A percentile compares a stretch with the other conserved stretches of the same genome.
Conservation (phyloP, 2,888 invertebrate genomes). For the Alentia gelatinosa region DNA sequence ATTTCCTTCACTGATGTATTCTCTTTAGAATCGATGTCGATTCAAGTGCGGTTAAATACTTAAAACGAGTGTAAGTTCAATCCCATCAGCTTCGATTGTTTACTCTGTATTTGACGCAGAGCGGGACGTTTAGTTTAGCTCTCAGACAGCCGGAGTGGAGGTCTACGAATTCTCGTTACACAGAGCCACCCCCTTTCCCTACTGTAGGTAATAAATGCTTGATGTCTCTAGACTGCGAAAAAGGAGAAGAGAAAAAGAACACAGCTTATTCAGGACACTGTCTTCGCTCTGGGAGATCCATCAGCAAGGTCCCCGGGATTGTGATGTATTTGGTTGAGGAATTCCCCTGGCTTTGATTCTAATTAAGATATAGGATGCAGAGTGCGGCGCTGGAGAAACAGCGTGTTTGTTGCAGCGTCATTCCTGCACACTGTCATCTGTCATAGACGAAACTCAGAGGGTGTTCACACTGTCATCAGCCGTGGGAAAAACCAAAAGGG, state of each 20-base stretch:
- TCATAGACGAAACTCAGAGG: not conserved
- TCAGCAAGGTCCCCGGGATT: not conserved
- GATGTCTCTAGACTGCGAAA: not conserved
- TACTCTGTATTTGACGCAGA: not conserved
- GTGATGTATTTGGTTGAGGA: not conserved
- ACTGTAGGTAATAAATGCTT: not conserved
- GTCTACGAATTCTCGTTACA: no score
- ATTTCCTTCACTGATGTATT: slow-evolving; percentile 47
- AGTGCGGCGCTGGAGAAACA: not conserved
- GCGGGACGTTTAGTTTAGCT: no score
- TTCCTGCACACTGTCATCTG: not conserved
- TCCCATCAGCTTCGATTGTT: not conserved
- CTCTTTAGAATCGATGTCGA: slow-evolving; percentile 30
- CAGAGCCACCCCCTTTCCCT: no score
- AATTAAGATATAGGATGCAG: slow-evolving; percentile 28
- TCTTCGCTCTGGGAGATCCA: not conserved
- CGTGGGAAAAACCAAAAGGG: no score
- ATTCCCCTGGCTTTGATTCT: slow-evolving; percentile 20
- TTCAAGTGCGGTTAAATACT: slow-evolving; percentile 40
- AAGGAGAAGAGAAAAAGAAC: not conserved
- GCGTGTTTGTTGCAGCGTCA: not conserved
- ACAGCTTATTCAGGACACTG: not conserved
- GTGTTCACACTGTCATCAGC: not conserved
- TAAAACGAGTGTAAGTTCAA: slow-evolving; percentile 17
- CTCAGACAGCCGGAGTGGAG: no score